Evolutionary conservation across 2,113 vertebrate species (phyloP), one percentile per base, ranked within the genome.

Genomic region (Chaenocephalus aceratus): DNA sequence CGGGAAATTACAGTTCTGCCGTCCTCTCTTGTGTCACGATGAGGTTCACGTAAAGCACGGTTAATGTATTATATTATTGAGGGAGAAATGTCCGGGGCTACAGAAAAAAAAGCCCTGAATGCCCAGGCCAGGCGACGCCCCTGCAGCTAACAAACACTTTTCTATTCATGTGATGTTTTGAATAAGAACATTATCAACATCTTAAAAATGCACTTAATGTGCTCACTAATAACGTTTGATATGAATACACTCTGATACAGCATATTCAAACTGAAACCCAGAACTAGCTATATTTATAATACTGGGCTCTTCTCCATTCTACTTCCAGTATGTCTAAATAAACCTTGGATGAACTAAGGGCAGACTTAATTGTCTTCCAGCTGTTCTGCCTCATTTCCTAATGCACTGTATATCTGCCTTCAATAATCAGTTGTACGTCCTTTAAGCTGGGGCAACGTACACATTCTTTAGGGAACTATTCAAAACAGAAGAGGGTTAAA

Each of bases 391-490:
- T 71, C 54, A 71, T 30, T 53, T 12, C 36, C 46, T 65, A 48
- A 71, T 56, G 71, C 48, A 14, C 13, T 56, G 46, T 74, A 46
- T 36, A 34, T 60, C 61, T 65, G 23, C 36, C 10, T 54, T 23
- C 36, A 60, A 57, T 48, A 77, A 61, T 76, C 56, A 44, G 49
- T 62, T 46, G 56, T 26, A 54, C 14, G 16, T 62, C 16, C 49
- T 77, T 45, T 57, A 68, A 58, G 49, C 48, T 0, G 13, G 7
- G n/a, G n/a, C 62, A 57, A 53, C 26, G 11, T 83, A 73, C 73
- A 78, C 75, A 78, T 64, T 83, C 13, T 83, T 58, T 30, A 49
- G 52, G 63, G 6, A 62, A 73, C 63, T 46, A 83, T 57, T 68
- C 45, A 68, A 79, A 83, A 52, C 66, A 75, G 36, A 66, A 46